Base-by-base conservation (phyloP, 2,888 invertebrate species). In the Sinodicranocentrus sp. region DNA sequence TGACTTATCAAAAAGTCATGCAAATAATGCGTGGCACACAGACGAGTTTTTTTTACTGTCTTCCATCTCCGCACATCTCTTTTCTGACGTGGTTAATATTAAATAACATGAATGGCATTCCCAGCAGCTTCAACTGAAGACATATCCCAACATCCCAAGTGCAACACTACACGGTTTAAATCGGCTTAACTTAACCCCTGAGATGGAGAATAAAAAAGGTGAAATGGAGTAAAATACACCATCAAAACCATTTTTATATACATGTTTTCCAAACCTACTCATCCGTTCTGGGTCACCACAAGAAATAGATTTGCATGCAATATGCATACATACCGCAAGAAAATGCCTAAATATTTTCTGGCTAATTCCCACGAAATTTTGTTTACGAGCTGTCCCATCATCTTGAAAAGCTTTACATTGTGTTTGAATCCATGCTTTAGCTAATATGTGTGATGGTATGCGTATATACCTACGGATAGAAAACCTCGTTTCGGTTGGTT, bases 1-100 rank as follows among this genome's bases (percentile, higher is more conserved):
- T 76, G 67, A 67, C 67, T 76, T 76, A 76, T 76, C 67, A 54
- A 25, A 13, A 39, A 76, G 65, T 65, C 52, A 76, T 76, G 67
- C 57, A 25, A 67, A 76, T 67, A 67, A 76, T 33, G 33, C 33
- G 33, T 33, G 33, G 33, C 15, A 61, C 23, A 23, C 57, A 21
- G 23, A 15, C 26, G 28, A 26, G 28, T 25, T 61, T 19, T 65
- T 33, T 65, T 65, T 65, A 65, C 23, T 2, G 21, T 3, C 2
- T 39, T 33, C 39, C 39, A 43, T 43, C 43, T 10, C 43, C n/a
- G n/a, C n/a, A 43, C 43, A 43, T 43, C 8, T 43, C 13, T 43
- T 43, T n/a, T n/a, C n/a, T n/a, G n/a, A n/a, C n/a, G n/a, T n/a
- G n/a, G n/a, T n/a, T n/a, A n/a, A n/a, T n/a, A n/a, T n/a, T n/a